phyloP scores from a whole-genome alignment of 2,888 invertebrate genomes.

The Ecliptopera silaceata region DNA sequence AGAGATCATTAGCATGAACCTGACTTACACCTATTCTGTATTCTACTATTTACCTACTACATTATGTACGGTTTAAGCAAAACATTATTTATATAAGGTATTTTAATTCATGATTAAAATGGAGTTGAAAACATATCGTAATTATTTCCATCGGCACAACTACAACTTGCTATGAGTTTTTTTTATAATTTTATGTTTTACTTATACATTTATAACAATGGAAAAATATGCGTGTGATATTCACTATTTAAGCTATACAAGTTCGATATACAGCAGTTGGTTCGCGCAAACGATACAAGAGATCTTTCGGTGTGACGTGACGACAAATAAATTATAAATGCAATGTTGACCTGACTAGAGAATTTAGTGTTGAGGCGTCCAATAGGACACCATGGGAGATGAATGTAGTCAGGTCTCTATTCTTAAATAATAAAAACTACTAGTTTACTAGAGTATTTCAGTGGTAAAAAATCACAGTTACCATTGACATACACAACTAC shows the following conservation, averaged over 20 bases:
- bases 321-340: slow-evolving; percentile 77
- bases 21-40: slow-evolving; percentile 18
- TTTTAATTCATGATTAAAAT: slow-evolving; percentile 36
- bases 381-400: slow-evolving; percentile 28
- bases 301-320: slow-evolving; percentile 12
- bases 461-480: slow-evolving; percentile 4
- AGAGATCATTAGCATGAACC: slow-evolving; percentile 16
- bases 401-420: slow-evolving; percentile 44
- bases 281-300: slow-evolving; percentile 73
- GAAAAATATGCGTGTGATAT: slow-evolving; percentile 76
- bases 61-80: slow-evolving; percentile 35
- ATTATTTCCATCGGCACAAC: slow-evolving; percentile 27
- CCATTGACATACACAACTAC: slow-evolving; percentile 1
- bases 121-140: slow-evolving; percentile 33
- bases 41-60: slow-evolving; percentile 30
- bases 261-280: slow-evolving; percentile 55
- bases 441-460: slow-evolving; percentile 1
- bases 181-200: slow-evolving; percentile 32
- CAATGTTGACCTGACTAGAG: slow-evolving; percentile 73
- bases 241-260: slow-evolving; percentile 59
- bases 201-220: slow-evolving; percentile 54
- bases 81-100: slow-evolving; percentile 32
- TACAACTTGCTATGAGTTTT: slow-evolving; percentile 33
- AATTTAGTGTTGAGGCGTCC: slow-evolving; percentile 58
- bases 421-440: slow-evolving; percentile 10